Conservation (phyloP, 1,140 invertebrate species). For the Plutomurus gul region DNA sequence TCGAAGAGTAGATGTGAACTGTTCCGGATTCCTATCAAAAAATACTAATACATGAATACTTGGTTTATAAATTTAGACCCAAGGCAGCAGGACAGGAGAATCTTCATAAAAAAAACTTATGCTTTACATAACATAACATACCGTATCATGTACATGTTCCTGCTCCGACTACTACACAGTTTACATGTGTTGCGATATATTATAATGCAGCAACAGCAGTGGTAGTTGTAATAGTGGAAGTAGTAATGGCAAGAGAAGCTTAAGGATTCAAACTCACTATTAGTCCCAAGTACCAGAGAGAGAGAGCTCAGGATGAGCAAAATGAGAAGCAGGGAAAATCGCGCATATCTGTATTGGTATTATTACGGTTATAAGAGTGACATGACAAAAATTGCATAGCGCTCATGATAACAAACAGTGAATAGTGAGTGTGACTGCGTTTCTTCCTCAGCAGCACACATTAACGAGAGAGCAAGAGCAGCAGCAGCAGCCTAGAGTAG, state of each 20-base stretch:
- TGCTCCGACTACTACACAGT: too few species aligned
- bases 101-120: constrained; percentile 16
- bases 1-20: constrained; percentile 17
- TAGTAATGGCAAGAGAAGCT: too few species aligned
- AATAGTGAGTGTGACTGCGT: not conserved
- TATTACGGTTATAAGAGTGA: constrained; percentile 12
- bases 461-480: too few species aligned
- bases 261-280: too few species aligned
- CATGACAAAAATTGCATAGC: constrained; percentile 24
- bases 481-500: too few species aligned
- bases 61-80: constrained; percentile 19
- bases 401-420: not conserved
- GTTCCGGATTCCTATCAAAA: constrained; percentile 23
- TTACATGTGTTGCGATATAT: not conserved
- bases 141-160: too few species aligned
- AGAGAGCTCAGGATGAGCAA: not conserved
- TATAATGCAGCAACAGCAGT: too few species aligned
- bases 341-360: not conserved
- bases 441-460: not conserved
- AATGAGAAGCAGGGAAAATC: not conserved
- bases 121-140: constrained; percentile 16
- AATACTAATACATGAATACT: constrained; percentile 13
- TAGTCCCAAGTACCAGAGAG: not conserved
- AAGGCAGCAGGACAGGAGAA: constrained; percentile 4
- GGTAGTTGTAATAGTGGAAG: too few species aligned